Evolutionary conservation across 35 echinoderm and acorn worm genomes (phyloP), one percentile per base, ranked within the genome.

Genomic region (Heliocidaris tuberculata): DNA sequence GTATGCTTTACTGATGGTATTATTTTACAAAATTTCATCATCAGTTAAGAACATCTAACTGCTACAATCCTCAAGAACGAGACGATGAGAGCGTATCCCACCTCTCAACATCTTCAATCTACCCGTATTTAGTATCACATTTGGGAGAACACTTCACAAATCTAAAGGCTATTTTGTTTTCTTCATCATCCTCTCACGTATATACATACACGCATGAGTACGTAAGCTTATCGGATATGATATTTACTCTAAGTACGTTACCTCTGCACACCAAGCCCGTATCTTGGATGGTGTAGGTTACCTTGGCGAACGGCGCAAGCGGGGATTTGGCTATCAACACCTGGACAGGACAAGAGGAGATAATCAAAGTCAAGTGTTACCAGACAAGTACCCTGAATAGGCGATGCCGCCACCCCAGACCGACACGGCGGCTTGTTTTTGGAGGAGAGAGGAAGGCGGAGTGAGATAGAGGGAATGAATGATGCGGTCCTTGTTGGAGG

Each of bases 281-380:
- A 85, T 97, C 95, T 71, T 97, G 92, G 17, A 99, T 96, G 31
- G 94, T 95, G 85, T 97, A 99, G 13, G 88, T 50, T 30, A 99
- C 56, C 29, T 86, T 94, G 71, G 96, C 95, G 42, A 96, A 96
- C 12, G 96, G 98, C 7, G 98, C 96, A 49, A 97, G 60, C 10
- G 98, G 98, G 78, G 98, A 97, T 93, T 99, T 99, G 31, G 98
- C 96, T 90, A 97, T 95, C 85, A 99, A 87, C 54, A 99, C 61
- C 98, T 99, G 59, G 90, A 85, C 85, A 95, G 32, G 90, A 48
- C 50, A 71, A 94, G 32, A 94, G 56, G 49, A 60, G 65, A 94
- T 85, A 94, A 93, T 93, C 49, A 93, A n/a, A 85, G 56, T 65
- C 56, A 32, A 93, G 49, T 52, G 59, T 59, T 93, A 93, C 47